Evolutionary conservation across 2,113 vertebrate species (phyloP), one percentile per base, ranked within the genome.

Genomic region (Odocoileus virginianus): DNA sequence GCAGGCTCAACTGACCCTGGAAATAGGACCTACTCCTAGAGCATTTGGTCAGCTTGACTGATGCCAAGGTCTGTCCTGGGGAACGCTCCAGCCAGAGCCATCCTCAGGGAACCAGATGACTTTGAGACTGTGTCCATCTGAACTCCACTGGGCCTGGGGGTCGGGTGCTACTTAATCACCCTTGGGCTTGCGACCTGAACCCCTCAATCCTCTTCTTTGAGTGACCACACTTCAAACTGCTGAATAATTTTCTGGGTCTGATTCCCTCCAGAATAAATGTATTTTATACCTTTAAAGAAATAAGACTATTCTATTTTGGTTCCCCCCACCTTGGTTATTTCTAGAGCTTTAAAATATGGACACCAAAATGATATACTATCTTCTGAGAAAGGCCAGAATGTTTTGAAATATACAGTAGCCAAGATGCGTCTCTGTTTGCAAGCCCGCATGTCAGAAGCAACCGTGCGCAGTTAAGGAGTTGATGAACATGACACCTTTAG

Each of bases 61-160:
- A 2, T 16, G 21, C 30, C 52, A 19, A 14, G 3, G n/a, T n/a
- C 36, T 33, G 27, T 40, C 47, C 43, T 3, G 3, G 16, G 64
- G n/a, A 45, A 60, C 0, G 1, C 40, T 11, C 36, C 6, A 1
- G 64, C 54, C 84, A 89, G 27, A n/a, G 27, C 0, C 7, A 0
- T 40, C 74, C 52, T 36, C 27, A 23, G 5, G 16, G 33, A 55
- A 17, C 43, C 79, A 33, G 50, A 71, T 40, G 87, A 45, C 36
- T 60, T 60, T 79, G 15, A 3, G 17, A 43, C 54, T 4, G 1
- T 14, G 3, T 16, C 78, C 47, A 1, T 60, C 78, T 23, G 64
- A 2, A 12, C 58, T n/a, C 1, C 2, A 28, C 55, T 5, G 2
- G 4, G 6, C 28, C 17, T 19, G 5, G 36, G 17, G 2, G 1